These are phyloP conservation scores for Cartodere bifasciata DNA, from an alignment of 2,888 invertebrate genomes.

Conservation along the genomic window DNA sequence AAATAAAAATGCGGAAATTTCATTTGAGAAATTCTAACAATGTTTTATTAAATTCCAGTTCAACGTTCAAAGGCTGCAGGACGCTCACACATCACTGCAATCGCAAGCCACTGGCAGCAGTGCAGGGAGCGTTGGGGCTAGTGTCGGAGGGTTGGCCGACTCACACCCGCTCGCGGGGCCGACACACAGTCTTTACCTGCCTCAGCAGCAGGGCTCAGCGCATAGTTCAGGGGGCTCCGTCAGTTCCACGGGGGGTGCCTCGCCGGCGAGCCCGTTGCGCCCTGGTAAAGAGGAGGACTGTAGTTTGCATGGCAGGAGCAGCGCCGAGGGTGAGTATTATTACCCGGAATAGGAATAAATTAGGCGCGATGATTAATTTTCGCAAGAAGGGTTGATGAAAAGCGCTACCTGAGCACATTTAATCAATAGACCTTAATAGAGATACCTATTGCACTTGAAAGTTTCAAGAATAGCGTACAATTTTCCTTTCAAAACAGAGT, in stretches of 20 bases:
- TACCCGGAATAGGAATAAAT: too few species aligned
- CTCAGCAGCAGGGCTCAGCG: conserved; percentile 27
- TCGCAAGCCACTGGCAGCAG: conserved; percentile 25
- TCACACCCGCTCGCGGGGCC: conserved; percentile 28
- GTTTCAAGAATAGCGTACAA: too few species aligned
- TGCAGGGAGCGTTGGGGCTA: conserved; percentile 28
- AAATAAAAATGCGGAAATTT: background rate
- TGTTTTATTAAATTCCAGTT: conserved; percentile 32
- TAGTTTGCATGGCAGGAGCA: conserved; percentile 46
- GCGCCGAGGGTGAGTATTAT: conserved; percentile 43
- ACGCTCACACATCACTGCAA: conserved; percentile 30
- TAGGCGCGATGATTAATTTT: conserved; percentile 1
- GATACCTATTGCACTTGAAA: too few species aligned
- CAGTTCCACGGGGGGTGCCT: conserved; percentile 35
- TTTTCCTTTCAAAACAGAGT: too few species aligned
- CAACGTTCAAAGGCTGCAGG: conserved; percentile 36
- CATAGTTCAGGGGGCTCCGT: conserved; percentile 36
- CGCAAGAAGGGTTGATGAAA: conserved; percentile 1
- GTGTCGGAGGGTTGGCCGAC: conserved; percentile 26
- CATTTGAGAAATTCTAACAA: background rate
- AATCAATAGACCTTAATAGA: too few species aligned
- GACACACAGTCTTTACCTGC: conserved; percentile 29
- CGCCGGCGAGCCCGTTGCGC: conserved; percentile 34
- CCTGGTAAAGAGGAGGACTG: conserved; percentile 53
- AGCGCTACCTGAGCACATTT: too few species aligned